Conservation (phyloP, 1,140 invertebrate species). For the Aradophagus sp. region DNA sequence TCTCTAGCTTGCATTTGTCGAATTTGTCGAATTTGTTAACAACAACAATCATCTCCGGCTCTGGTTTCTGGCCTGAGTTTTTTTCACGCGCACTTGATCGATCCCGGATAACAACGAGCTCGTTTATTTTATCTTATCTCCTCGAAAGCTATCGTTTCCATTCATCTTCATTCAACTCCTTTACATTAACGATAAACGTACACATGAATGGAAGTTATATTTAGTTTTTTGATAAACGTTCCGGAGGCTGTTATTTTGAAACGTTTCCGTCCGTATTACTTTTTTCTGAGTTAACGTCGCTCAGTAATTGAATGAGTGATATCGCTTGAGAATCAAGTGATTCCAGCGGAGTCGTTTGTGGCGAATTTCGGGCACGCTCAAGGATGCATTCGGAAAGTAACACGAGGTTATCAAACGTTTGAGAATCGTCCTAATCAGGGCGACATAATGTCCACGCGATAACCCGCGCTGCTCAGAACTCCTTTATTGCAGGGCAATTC, state of each 20-base stretch:
- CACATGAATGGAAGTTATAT: constrained; percentile 28
- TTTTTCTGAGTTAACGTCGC: too few species aligned
- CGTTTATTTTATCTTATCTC: constrained; percentile 34
- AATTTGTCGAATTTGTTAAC: too few species aligned
- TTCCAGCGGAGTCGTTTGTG: neutral
- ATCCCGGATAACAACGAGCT: constrained; percentile 4
- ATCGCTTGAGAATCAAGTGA: too few species aligned
- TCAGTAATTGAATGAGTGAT: constrained; percentile 4
- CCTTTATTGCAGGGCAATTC: too few species aligned
- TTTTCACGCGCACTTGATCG: constrained; percentile 3
- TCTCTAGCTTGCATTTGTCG: too few species aligned
- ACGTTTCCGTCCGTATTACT: too few species aligned
- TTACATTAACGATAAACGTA: constrained; percentile 13
- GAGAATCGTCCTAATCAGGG: constrained; percentile 22
- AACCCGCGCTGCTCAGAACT: constrained; percentile 8
- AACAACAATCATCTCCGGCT: too few species aligned
- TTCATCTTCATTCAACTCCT: constrained; percentile 27
- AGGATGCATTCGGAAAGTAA: constrained; percentile 16
- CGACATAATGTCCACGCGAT: constrained; percentile 22
- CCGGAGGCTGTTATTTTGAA: constrained; percentile 2
- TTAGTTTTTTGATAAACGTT: constrained; percentile 20
- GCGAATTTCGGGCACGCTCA: constrained; percentile 3
- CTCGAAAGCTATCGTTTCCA: too few species aligned
- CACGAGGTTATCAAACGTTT: constrained; percentile 27
- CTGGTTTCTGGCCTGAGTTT: too few species aligned